These are phyloP conservation scores for Diorhabda carinulata DNA, from an alignment of 1,140 invertebrate genomes.

Conservation along the genomic window DNA sequence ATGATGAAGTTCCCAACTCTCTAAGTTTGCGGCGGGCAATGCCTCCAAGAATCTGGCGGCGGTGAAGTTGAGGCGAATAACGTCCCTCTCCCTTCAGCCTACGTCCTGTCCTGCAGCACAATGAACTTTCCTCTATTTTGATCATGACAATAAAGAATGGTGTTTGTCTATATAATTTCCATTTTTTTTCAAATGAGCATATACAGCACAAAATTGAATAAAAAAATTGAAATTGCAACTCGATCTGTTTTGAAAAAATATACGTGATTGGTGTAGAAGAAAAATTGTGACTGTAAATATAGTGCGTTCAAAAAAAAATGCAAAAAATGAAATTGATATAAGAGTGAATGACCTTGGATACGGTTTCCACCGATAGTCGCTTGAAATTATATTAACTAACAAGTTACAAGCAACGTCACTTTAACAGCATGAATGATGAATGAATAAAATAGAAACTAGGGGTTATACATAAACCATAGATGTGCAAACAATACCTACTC, in stretches of 20 bases:
- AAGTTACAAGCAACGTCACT: slow-evolving; percentile 24
- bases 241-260: too few relatives aligned
- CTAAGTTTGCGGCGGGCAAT: slow-evolving; percentile 5
- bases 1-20: neutral
- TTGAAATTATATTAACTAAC: slow-evolving; percentile 3
- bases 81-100: neutral
- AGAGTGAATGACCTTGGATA: too few relatives aligned
- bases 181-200: too few relatives aligned
- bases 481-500: slow-evolving; percentile 35
- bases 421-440: slow-evolving; percentile 24
- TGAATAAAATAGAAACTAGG: slow-evolving; percentile 33
- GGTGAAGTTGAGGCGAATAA: slow-evolving; percentile 9
- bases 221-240: too few relatives aligned
- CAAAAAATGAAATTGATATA: too few relatives aligned
- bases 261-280: too few relatives aligned
- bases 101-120: slow-evolving; percentile 12
- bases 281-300: too few relatives aligned
- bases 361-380: too few relatives aligned
- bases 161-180: too few relatives aligned
- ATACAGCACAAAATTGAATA: too few relatives aligned
- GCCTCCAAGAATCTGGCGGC: slow-evolving; percentile 19
- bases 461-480: slow-evolving; percentile 33
- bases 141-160: neutral
- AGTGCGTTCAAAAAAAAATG: too few relatives aligned
- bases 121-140: slow-evolving; percentile 14